Conservation (phyloP, 2,888 invertebrate genomes). For the Sceliomorpha sp. region DNA sequence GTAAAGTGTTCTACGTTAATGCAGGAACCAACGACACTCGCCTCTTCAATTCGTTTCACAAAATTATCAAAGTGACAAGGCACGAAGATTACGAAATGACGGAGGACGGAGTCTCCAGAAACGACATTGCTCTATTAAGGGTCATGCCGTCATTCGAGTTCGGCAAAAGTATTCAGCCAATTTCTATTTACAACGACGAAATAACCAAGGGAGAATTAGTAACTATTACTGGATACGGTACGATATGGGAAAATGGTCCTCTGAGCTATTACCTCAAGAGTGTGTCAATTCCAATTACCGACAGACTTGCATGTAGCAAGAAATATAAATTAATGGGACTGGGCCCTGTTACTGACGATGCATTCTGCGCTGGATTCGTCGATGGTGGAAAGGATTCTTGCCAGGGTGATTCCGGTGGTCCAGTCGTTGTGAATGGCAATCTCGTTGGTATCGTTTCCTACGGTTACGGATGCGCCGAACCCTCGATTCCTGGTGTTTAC, state of each 20-base stretch:
- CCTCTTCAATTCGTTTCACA: not conserved
- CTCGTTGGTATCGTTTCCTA: slow-evolving; percentile 41
- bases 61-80: not conserved
- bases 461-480: slow-evolving; percentile 32
- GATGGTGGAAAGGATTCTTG: slow-evolving; percentile 41
- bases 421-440: slow-evolving; percentile 22
- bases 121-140: slow-evolving; percentile 26
- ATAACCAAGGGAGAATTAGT: slow-evolving; percentile 7
- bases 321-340: not conserved
- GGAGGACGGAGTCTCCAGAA: not conserved
- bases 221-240: slow-evolving; percentile 31
- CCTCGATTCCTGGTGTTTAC: slow-evolving; percentile 34
- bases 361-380: slow-evolving; percentile 24
- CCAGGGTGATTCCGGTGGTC: slow-evolving; percentile 51
- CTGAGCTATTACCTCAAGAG: slow-evolving; percentile 1
- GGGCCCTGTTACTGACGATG: not conserved
- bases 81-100: not conserved
- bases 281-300: not conserved
- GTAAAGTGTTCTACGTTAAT: not conserved
- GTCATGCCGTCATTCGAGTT: slow-evolving; percentile 19
- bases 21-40: slow-evolving; percentile 8
- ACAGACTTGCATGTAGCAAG: not conserved
- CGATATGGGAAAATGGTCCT: slow-evolving; percentile 8
- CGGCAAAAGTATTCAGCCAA: slow-evolving; percentile 4
- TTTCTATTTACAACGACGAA: not conserved